A percentile compares a stretch with the other conserved stretches of the same genome.
These are phyloP conservation scores for Spheniscus humboldti DNA, from an alignment of 2,797 vertebrate species.

Conservation along the genomic window DNA sequence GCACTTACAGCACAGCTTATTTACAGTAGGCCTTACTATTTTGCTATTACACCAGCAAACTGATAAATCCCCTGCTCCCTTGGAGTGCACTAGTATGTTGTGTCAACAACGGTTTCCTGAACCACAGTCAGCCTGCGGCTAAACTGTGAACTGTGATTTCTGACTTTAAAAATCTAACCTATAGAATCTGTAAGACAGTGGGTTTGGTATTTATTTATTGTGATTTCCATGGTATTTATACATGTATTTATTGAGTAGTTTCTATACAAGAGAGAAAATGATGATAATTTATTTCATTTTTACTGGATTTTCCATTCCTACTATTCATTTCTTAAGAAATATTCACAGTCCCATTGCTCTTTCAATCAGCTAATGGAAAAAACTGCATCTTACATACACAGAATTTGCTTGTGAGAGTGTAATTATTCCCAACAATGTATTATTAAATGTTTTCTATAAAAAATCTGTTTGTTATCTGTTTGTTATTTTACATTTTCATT, in stretches of 20 bases:
- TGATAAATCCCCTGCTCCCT: background rate
- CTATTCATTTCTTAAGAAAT: background rate
- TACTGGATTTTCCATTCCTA: background rate
- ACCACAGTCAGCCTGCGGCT: background rate
- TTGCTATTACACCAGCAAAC: background rate
- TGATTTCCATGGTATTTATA: background rate
- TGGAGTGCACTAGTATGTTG: constrained; percentile 38
- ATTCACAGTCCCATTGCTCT: background rate
- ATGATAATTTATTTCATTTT: background rate
- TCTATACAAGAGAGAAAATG: background rate
- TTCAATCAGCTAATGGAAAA: background rate
- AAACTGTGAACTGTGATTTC: background rate
- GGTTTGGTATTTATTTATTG: background rate
- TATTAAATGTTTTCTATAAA: constrained; percentile 20
- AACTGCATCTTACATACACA: background rate
- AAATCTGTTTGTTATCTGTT: background rate
- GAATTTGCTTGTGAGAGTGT: background rate
- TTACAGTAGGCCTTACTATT: background rate
- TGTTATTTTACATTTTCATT: background rate
- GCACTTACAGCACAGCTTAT: background rate
- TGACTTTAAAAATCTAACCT: background rate
- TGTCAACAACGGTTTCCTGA: constrained; percentile 23
- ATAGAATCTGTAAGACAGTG: background rate
- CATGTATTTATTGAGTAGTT: constrained; percentile 18
- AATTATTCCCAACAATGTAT: background rate